Evolutionary conservation across 1,140 invertebrate genomes (phyloP), one percentile per base, ranked within the genome.

Genomic region (Trichomalopsis sarcophagae): DNA sequence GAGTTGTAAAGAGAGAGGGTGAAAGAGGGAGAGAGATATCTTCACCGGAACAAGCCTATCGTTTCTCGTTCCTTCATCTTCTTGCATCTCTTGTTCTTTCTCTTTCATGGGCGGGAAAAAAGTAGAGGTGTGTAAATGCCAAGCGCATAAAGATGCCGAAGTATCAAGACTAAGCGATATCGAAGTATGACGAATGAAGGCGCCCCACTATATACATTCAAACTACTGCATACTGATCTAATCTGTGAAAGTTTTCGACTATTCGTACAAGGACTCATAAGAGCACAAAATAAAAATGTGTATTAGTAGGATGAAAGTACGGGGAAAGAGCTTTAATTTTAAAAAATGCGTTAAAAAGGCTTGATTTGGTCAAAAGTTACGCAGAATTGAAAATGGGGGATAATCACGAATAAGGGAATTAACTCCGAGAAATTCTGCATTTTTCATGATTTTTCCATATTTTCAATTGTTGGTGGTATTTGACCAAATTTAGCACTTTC

Each of bases 101-200:
- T 33, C 69, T 66, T 77, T 66, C 40, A 84, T 77, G 66, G 66
- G 33, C 47, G n/a, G 62, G 14, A 77, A 74, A 62, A 50, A 76
- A 84, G 82, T 17, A 77, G 40, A 74, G 74, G 74, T 62, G 40
- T 84, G 73, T 84, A 84, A 71, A 47, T 84, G 73, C 62, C 82
- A 74, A 62, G 82, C 77, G 68, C 82, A 84, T 84, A 76, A 84
- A 84, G 82, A 78, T 84, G 74, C 73, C 55, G 55, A 78, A 78
- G 82, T 66, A 84, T 84, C 73, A 84, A 71, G 40, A 74, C 82
- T 82, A 82, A 82, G 81, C 81, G 81, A 82, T 82, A 73, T 73
- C 74, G 71, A 82, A 78, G 82, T 84, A 84, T 77, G 73, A 84
- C 75, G 73, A 78, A 84, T 78, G 73, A 81, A 33, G 30, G 62